phyloP scores from a whole-genome alignment of 2,113 vertebrate genomes.

The Raja brachyura region DNA sequence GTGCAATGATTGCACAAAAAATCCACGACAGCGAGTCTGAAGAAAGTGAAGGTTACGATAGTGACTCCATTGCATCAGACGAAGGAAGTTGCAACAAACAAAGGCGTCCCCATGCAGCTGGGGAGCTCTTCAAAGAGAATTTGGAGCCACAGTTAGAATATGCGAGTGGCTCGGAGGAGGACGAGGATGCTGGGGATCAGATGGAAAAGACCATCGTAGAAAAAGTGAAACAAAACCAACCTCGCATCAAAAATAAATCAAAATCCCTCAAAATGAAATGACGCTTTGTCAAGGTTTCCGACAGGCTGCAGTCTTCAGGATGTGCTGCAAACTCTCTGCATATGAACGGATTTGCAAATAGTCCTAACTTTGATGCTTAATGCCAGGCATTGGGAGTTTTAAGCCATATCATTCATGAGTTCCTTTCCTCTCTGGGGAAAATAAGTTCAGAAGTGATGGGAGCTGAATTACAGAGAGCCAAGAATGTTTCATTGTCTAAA shows the following conservation, averaged over 20 bases:
- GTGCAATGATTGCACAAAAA: conserved; percentile 39
- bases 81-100: background rate
- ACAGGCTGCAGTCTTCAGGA: background rate
- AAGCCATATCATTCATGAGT: background rate
- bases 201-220: background rate
- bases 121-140: conserved; percentile 40
- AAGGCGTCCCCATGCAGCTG: background rate
- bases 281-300: background rate
- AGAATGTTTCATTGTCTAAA: too few relatives aligned
- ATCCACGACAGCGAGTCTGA: conserved; percentile 5
- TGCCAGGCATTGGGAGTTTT: background rate
- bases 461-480: too few relatives aligned
- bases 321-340: background rate
- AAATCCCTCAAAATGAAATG: background rate
- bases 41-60: background rate
- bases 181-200: background rate
- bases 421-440: background rate
- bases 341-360: background rate
- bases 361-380: background rate
- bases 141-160: conserved; percentile 40
- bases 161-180: conserved; percentile 40
- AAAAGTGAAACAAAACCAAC: background rate
- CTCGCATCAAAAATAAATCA: background rate
- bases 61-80: background rate
- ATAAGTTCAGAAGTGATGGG: too few relatives aligned